Evolutionary conservation across 2,888 invertebrate species (phyloP), one percentile per base, ranked within the genome.

Genomic region (Rotaria magnacalcarata): DNA sequence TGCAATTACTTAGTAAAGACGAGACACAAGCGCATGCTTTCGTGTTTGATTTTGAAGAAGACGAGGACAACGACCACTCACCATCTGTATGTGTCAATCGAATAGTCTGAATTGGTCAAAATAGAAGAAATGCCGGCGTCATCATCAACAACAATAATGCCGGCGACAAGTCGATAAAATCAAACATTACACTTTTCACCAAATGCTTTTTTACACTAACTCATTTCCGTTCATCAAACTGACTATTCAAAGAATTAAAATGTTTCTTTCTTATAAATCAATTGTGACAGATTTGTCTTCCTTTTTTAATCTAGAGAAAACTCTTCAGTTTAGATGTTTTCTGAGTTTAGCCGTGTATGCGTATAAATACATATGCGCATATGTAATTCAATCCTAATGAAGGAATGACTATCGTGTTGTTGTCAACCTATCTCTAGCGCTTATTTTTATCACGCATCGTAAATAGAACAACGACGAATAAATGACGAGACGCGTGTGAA

Each of bases 81-180:
- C 67, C 67, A 67, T 67, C 67, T 67, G 67, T 67, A 67, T 67
- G 34, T 67, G 67, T 67, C 67, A 67, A 67, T 19, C 67, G 19
- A 67, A 67, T 67, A 34, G 67, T 67, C 67, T 67, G 34, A 67
- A 67, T 67, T 67, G 67, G 67, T 67, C 67, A 67, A 67, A 34
- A 67, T 67, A 67, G 14, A 67, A 19, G 11, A 67, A 67, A 34
- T 67, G 34, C 67, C 67, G 67, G 67, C 67, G 67, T 41, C 67
- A 16, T 67, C 34, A 67, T 67, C n/a, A 60, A 60, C 19, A 14
- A 67, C 24, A 41, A 67, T 67, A 41, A 67, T 67, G 34, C 34
- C 67, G 67, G 67, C 67, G 67, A 67, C 67, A 67, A 67, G 67
- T 67, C 67, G 19, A 67, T 67, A 6, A 67, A 67, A 67, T 67